These are phyloP conservation scores for Lacerta viridis DNA, from an alignment of 2,797 vertebrate genomes.

Conservation along the genomic window DNA sequence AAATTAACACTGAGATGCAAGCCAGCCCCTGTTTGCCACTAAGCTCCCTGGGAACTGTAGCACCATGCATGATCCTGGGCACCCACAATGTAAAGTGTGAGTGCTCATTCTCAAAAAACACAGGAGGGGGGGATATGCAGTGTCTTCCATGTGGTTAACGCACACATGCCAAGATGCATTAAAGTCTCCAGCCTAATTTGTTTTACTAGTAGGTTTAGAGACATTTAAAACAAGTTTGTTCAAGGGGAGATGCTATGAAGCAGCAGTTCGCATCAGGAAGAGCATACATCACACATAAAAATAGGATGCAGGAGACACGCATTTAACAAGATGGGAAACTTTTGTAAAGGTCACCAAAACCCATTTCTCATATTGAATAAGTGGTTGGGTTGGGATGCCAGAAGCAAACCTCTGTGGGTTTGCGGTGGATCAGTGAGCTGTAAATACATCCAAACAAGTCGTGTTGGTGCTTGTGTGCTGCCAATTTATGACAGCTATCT, in stretches of 20 bases:
- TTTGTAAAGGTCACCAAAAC: neutral
- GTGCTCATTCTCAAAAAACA: neutral
- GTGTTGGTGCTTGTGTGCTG: slow-evolving; percentile 10
- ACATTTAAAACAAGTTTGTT: neutral
- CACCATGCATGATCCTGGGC: too few relatives aligned
- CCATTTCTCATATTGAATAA: slow-evolving; percentile 3
- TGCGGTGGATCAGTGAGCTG: neutral
- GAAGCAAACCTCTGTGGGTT: neutral
- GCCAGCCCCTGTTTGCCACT: too few relatives aligned
- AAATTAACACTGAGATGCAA: too few relatives aligned
- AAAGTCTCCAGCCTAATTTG: neutral
- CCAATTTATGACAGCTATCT: slow-evolving; percentile 2
- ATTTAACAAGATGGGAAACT: slow-evolving; percentile 3
- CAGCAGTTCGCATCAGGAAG: neutral
- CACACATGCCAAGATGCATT: neutral
- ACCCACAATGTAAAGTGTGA: too few relatives aligned
- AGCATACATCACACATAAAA: neutral
- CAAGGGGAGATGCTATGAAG: slow-evolving; percentile 9
- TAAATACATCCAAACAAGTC: neutral
- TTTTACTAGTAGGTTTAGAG: slow-evolving; percentile 12
- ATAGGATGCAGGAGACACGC: neutral
- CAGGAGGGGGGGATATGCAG: rapidly evolving
- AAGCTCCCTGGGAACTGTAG: too few relatives aligned
- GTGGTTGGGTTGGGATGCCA: slow-evolving; percentile 10
- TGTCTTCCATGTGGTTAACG: neutral